Base-by-base conservation (phyloP, 2,113 vertebrate genomes). In the Cyrtonyx montezumae region DNA sequence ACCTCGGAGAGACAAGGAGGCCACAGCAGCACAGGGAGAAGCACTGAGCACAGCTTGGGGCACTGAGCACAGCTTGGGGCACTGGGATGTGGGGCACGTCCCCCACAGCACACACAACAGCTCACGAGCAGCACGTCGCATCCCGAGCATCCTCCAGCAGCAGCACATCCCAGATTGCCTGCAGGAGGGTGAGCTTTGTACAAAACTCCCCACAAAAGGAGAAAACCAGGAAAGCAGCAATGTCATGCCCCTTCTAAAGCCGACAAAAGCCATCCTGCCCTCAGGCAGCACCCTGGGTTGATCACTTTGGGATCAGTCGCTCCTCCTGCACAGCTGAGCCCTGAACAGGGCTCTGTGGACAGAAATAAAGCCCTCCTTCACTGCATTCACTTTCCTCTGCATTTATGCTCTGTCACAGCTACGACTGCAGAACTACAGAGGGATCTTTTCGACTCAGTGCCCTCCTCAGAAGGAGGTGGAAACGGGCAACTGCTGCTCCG, bases 401-500 rank as follows among this genome's bases (percentile, higher is more conserved):
- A 2, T 37, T n/a, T 16, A 0, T 19, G 48, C 30, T 5, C 37
- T 10, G 67, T 37, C 70, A 8, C 51, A 51, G 68, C 59, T 36
- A 16, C 0, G 34, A 40, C 1, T 63, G 22, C 8, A 11, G n/a
- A n/a, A 8, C 25, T 23, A 9, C 3, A 13, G 25, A 0, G 19
- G 7, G 18, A 36, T 7, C 68, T 55, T 6, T 48, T 51, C 56
- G 48, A 58, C 78, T 36, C 40, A 2, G 2, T 0, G 17, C 21
- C 30, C 62, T 63, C 55, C 32, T 58, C 1, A 25, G 37, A 51
- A 84, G 51, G 28, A 32, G 46, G 32, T 21, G 26, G 5, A 37
- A n/a, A 5, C 2, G 34, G 55, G 32, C 18, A n/a, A n/a, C 18
- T 58, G 55, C 55, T 56, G 53, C 51, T 53, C 28, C 15, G 9